Conservation (phyloP, 2,888 invertebrate species). For the Cerastoderma edule region DNA sequence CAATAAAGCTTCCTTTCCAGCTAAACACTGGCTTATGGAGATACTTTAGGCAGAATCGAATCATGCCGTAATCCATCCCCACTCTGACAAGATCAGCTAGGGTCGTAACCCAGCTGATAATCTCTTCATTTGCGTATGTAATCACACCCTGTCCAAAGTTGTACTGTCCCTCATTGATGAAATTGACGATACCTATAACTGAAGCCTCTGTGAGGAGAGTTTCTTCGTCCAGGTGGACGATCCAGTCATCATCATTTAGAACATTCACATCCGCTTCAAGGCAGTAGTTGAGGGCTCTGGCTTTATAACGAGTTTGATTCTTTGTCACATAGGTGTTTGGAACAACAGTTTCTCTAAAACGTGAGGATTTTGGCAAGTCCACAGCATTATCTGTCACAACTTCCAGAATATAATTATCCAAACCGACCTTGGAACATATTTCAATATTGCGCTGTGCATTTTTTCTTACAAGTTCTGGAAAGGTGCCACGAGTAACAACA, state of each 20-base stretch:
- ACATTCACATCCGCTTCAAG: conserved; percentile 70
- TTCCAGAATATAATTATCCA: conserved; percentile 72
- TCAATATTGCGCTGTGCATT: conserved; percentile 71
- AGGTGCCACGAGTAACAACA: conserved; percentile 70
- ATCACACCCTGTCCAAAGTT: conserved; percentile 78
- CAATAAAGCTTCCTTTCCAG: conserved; percentile 80
- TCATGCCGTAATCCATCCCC: conserved; percentile 72
- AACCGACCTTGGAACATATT: conserved; percentile 64
- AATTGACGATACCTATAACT: conserved; percentile 78
- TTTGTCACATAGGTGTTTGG: conserved; percentile 67
- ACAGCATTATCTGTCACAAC: conserved; percentile 71
- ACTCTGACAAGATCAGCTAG: conserved; percentile 76
- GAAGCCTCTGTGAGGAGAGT: conserved; percentile 75
- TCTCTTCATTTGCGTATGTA: conserved; percentile 73
- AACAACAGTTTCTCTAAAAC: conserved; percentile 70
- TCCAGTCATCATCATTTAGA: conserved; percentile 76
- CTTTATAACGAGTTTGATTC: conserved; percentile 72
- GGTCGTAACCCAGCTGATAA: conserved; percentile 77
- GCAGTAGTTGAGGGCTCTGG: conserved; percentile 76
- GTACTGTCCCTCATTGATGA: conserved; percentile 71
- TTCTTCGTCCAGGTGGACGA: conserved; percentile 79
- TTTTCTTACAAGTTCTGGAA: conserved; percentile 67
- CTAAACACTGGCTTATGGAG: conserved; percentile 76
- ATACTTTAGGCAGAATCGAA: conserved; percentile 66
- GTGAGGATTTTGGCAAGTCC: conserved; percentile 60